These are phyloP conservation scores for Daubentonia madagascariensis DNA, from an alignment of 2,113 vertebrate genomes.

Conservation along the genomic window DNA sequence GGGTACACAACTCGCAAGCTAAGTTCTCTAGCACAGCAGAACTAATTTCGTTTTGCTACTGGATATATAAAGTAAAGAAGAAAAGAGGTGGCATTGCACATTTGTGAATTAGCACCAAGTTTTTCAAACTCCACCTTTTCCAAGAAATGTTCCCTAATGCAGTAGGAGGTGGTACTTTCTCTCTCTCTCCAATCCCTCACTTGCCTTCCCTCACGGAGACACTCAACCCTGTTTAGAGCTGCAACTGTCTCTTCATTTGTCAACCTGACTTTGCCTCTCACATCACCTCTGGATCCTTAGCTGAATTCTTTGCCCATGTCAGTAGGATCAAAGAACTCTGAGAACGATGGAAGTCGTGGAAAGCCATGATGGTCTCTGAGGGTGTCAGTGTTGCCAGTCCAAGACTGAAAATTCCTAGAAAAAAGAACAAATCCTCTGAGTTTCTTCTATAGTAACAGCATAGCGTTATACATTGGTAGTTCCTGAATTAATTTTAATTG, in stretches of 20 bases:
- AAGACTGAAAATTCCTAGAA: background rate
- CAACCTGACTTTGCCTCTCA: background rate
- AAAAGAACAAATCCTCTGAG: background rate
- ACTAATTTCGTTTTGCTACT: constrained; percentile 30
- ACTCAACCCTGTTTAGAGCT: background rate
- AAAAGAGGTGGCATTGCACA: background rate
- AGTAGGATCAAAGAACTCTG: background rate
- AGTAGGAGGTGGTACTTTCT: background rate
- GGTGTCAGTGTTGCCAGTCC: background rate
- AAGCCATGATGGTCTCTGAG: background rate
- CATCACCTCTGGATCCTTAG: background rate
- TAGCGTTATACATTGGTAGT: background rate
- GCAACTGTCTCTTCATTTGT: no score
- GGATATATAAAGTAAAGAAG: constrained; percentile 24
- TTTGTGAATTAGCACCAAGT: constrained; percentile 47
- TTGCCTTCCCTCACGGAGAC: background rate
- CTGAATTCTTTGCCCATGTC: background rate
- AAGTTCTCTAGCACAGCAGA: background rate
- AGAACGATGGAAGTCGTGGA: background rate
- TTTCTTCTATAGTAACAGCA: background rate
- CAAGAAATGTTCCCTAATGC: constrained; percentile 36
- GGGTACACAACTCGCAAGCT: background rate
- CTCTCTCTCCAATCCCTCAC: background rate
- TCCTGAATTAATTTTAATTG: constrained; percentile 6
- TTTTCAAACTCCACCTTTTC: constrained; percentile 23